Conservation (phyloP, 2,113 vertebrate genomes). For the Geococcyx californianus region DNA sequence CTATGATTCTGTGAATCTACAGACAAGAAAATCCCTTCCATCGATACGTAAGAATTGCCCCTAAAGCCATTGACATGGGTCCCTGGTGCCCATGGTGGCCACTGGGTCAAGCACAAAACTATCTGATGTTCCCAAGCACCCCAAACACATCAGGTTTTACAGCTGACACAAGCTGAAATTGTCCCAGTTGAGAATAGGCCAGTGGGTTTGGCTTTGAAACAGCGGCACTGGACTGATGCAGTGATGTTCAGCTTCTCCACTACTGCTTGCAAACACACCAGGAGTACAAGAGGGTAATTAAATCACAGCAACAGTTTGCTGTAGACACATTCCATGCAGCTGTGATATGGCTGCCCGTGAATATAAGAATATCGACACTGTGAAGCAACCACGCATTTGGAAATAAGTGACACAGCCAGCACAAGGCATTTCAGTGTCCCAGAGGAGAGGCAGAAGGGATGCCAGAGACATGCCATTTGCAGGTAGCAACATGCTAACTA, state of each 20-base stretch:
- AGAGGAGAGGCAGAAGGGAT: background rate
- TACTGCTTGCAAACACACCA: background rate
- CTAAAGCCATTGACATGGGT: background rate
- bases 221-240: accelerated
- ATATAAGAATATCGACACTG: background rate
- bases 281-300: background rate
- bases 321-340: background rate
- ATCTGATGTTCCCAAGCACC: background rate
- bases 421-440: background rate
- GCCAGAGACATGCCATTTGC: accelerated
- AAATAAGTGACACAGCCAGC: background rate
- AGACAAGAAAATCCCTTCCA: background rate
- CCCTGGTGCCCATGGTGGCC: background rate
- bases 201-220: background rate
- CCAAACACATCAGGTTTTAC: background rate
- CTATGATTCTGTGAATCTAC: background rate
- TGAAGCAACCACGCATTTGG: background rate
- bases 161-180: accelerated
- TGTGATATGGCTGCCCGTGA: background rate
- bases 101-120: background rate
- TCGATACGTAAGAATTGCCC: accelerated
- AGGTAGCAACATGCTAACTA: background rate
- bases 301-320: background rate
- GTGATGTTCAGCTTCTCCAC: background rate
- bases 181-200: background rate